A percentile compares a stretch with the other conserved stretches of the same genome.
Conservation (phyloP, 2,113 vertebrate species). For the Callospermophilus lateralis region DNA sequence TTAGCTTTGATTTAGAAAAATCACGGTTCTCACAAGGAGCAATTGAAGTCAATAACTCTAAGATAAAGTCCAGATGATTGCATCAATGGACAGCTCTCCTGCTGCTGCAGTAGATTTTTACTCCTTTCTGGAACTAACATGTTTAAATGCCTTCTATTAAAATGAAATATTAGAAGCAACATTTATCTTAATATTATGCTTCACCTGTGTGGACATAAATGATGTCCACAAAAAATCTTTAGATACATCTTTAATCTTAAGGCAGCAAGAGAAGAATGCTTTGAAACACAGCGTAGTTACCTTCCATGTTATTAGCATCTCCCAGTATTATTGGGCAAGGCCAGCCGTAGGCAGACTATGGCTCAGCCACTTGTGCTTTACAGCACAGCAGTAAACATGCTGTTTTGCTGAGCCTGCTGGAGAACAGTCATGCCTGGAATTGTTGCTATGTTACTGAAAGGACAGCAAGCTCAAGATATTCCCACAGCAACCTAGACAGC, state of each 20-base stretch:
- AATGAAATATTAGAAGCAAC: neutral
- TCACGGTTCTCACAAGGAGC: neutral
- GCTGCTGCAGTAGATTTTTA: neutral
- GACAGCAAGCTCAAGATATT: neutral
- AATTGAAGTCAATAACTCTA: neutral
- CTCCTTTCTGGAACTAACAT: neutral
- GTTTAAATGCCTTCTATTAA: neutral
- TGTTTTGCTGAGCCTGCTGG: neutral
- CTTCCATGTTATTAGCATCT: neutral
- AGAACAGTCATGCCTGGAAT: neutral
- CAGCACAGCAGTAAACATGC: neutral
- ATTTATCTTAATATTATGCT: neutral
- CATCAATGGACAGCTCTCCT: neutral
- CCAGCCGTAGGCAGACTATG: neutral
- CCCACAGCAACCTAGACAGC: neutral
- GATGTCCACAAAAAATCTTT: neutral
- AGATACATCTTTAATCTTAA: neutral
- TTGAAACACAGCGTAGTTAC: neutral
- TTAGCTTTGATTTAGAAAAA: slow-evolving; percentile 43
- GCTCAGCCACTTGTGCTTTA: neutral
- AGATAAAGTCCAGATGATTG: neutral
- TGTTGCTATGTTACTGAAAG: slow-evolving; percentile 57
- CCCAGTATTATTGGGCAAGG: neutral
- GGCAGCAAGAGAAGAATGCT: neutral
- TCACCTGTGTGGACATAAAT: neutral